A percentile compares a stretch with the other conserved stretches of the same genome.
Evolutionary conservation across 2,797 vertebrate species (phyloP).

Genomic region (Vireo griseus): DNA sequence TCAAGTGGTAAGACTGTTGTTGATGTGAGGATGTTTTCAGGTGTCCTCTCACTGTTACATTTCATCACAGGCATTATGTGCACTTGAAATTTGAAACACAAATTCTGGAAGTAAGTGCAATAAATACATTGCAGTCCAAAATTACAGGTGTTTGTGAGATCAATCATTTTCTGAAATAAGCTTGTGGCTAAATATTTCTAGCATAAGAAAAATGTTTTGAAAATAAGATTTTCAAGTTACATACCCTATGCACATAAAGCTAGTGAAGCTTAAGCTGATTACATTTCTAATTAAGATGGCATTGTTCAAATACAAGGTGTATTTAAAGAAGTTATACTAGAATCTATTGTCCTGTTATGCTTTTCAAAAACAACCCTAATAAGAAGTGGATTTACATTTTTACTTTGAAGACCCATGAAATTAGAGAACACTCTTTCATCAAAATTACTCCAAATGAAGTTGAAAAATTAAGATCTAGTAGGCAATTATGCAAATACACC

Average conservation of each 20-base stretch:
- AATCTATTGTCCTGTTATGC: background rate
- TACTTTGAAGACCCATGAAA: background rate
- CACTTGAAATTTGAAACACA: conserved; percentile 41
- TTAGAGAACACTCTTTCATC: background rate
- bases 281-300: conserved; percentile 67
- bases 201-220: background rate
- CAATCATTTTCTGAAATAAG: background rate
- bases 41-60: conserved; percentile 67
- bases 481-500: conserved; percentile 58
- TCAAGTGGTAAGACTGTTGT: conserved; percentile 79
- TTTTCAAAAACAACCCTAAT: background rate
- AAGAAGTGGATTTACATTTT: background rate
- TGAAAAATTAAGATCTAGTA: background rate
- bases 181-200: background rate
- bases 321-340: conserved; percentile 22
- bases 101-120: background rate
- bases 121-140: background rate
- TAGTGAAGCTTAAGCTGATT: conserved; percentile 66
- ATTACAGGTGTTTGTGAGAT: background rate
- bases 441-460: background rate
- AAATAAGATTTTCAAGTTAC: background rate
- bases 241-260: conserved; percentile 70
- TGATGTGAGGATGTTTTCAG: conserved; percentile 73
- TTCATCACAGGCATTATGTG: conserved; percentile 75
- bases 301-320: conserved; percentile 63